Base-by-base conservation (phyloP, 1,140 invertebrate genomes). In the Physella acuta region DNA sequence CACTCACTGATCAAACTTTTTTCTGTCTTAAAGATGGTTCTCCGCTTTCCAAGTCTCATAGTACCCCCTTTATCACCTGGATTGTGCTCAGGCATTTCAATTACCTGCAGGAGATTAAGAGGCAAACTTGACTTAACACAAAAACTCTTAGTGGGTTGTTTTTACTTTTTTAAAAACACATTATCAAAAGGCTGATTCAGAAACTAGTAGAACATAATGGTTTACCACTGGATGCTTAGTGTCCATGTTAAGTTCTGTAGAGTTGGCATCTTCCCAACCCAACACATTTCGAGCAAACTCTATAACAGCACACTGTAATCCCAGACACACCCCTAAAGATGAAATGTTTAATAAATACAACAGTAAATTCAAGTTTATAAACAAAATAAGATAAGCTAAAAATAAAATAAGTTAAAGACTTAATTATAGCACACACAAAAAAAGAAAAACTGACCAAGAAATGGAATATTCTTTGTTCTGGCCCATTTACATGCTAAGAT, bases 31-130 rank as follows among this genome's bases (percentile, higher is more conserved):
- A 99, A 95, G 44, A 91, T 85, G 1, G 97, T 99, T 53, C 88
- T 90, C 74, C 95, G 89, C 81, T 92, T 94, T 16, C 98, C 98
- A 14, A 99, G 86, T 70, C 98, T 88, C 98, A 99, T 99, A 0
- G 98, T 99, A 30, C 96, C 98, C 4, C 98, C 98, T 88, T 98
- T 91, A 72, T 92, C 88, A 0, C 93, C 94, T 4, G 89, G 89
- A 85, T 95, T 94, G 83, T 99, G 94, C 87, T 99, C 98, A 0
- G 96, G 95, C 98, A 99, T 99, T 75, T 99, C 96, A 70, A 99
- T 95, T 0, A 99, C 84, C 84, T 88, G 68, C 0, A 76, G 71
- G 31, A 17, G n/a, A n/a, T n/a, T n/a, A n/a, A n/a, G n/a, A n/a
- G n/a, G n/a, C n/a, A n/a, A n/a, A n/a, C n/a, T n/a, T n/a, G n/a